A percentile compares a stretch with the other conserved stretches of the same genome.
phyloP scores from a whole-genome alignment of 2,797 vertebrate genomes.

The Pyrocephalus nanus region DNA sequence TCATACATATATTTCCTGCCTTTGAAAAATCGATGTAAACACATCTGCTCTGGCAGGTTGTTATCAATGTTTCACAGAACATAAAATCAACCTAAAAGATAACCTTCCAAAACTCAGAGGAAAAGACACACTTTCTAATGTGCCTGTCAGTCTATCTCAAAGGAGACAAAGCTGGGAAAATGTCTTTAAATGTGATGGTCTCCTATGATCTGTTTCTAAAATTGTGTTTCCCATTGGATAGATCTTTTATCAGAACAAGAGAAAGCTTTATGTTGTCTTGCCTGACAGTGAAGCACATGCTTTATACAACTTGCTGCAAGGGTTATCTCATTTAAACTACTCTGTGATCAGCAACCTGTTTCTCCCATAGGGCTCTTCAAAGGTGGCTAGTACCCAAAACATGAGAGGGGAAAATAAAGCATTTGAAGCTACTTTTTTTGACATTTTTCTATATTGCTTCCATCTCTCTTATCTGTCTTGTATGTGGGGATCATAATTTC shows the following conservation, averaged over 20 bases:
- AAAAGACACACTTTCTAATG: constrained; percentile 59
- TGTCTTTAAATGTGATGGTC: constrained; percentile 36
- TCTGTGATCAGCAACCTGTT: constrained; percentile 37
- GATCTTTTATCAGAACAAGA: constrained; percentile 57
- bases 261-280: constrained; percentile 38
- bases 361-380: constrained; percentile 24
- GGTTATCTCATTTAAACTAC: constrained; percentile 46
- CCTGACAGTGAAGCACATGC: constrained; percentile 15
- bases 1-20: constrained; percentile 5
- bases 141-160: constrained; percentile 52
- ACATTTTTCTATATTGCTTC: background rate
- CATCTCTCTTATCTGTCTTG: background rate
- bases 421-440: constrained; percentile 5
- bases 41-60: constrained; percentile 61
- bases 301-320: constrained; percentile 28
- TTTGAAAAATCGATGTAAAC: constrained; percentile 67
- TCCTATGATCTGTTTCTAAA: constrained; percentile 60
- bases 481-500: background rate
- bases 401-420: background rate
- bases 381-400: background rate
- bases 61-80: constrained; percentile 73
- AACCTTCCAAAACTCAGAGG: constrained; percentile 61
- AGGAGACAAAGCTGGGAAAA: constrained; percentile 39
- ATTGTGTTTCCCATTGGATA: constrained; percentile 42
- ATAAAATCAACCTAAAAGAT: constrained; percentile 70